Evolutionary conservation across 2,888 invertebrate genomes (phyloP).

Genomic region (Callinectes sapidus): DNA sequence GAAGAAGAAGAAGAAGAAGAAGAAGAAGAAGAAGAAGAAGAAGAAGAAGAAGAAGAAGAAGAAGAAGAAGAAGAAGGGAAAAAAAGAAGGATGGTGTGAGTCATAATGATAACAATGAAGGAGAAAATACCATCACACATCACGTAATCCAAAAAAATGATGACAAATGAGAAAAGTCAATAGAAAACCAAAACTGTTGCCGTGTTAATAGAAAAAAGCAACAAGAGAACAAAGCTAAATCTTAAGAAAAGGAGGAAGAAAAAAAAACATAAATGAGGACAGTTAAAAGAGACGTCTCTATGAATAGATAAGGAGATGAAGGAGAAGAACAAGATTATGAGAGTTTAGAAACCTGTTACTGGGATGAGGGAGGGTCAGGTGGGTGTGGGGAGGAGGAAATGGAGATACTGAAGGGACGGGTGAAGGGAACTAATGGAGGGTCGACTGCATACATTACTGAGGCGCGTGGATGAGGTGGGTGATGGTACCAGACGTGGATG

Average conservation of each 20-base stretch:
- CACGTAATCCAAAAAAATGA: background rate
- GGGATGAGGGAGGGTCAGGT: background rate
- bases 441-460: background rate
- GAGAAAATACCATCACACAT: background rate
- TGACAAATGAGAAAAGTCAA: background rate
- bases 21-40: no score
- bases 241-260: background rate
- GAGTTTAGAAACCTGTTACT: background rate
- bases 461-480: background rate
- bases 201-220: background rate
- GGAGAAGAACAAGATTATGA: background rate
- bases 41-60: no score
- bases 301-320: slow-evolving; percentile 15
- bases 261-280: background rate
- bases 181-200: background rate
- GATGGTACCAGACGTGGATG: background rate
- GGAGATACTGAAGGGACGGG: background rate
- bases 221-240: background rate
- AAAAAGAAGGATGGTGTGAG: background rate
- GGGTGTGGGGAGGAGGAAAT: background rate
- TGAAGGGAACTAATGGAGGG: slow-evolving; percentile 5
- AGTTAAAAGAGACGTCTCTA: background rate
- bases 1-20: no score
- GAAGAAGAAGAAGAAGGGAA: no score
- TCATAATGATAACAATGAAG: background rate